A percentile compares a stretch with the other conserved stretches of the same genome.
Evolutionary conservation across 2,797 vertebrate genomes (phyloP).

Genomic region (Cyprinodon diabolis): DNA sequence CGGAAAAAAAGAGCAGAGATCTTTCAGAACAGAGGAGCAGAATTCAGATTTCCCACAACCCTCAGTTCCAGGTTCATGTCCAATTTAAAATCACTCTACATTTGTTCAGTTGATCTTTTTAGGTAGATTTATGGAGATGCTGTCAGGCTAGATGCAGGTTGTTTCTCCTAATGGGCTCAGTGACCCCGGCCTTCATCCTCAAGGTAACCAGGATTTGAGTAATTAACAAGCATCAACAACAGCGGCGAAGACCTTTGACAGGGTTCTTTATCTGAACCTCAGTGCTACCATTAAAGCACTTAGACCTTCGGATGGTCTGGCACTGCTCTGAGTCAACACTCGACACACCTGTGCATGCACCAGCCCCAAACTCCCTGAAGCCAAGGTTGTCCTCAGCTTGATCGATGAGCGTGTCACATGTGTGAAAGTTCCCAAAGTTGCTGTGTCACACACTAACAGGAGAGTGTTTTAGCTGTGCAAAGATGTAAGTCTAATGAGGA

Average conservation of each 20-base stretch:
- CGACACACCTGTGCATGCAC: conserved; percentile 38
- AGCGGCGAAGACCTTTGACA: conserved; percentile 23
- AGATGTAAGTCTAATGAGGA: conserved; percentile 44
- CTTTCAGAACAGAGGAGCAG: not conserved
- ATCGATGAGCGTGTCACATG: conserved; percentile 55
- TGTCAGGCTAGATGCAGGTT: conserved; percentile 37
- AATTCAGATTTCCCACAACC: conserved; percentile 6
- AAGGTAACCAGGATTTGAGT: conserved; percentile 53
- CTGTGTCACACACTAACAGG: conserved; percentile 53
- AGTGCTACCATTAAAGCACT: conserved; percentile 52
- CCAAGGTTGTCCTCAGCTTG: conserved; percentile 52
- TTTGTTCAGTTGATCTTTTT: conserved; percentile 40
- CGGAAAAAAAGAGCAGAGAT: not conserved
- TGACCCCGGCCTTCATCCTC: conserved; percentile 45
- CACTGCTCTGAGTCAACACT: conserved; percentile 27
- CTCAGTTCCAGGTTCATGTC: conserved; percentile 1
- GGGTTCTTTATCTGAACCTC: conserved; percentile 56
- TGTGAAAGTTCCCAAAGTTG: conserved; percentile 51
- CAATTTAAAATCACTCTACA: conserved; percentile 19
- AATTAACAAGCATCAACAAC: conserved; percentile 52
- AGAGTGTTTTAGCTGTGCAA: conserved; percentile 41
- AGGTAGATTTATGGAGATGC: conserved; percentile 60
- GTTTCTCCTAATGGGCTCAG: conserved; percentile 56
- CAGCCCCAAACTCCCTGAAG: conserved; percentile 1
- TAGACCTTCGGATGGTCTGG: conserved; percentile 31